Conservation (phyloP, 2,113 vertebrate species). For the Cricetomys ansorgei region DNA sequence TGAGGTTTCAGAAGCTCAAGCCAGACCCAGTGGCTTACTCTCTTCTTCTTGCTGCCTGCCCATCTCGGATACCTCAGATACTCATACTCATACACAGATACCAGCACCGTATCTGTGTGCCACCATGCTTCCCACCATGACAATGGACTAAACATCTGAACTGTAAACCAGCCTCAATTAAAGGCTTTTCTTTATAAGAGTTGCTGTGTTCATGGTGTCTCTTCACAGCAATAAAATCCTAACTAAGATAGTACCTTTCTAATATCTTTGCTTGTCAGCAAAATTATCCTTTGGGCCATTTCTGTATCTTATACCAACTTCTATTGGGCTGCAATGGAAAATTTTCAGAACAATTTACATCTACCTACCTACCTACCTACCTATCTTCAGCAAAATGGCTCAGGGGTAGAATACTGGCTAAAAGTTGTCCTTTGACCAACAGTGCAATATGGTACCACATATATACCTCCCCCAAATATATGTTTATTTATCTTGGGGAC, state of each 20-base stretch:
- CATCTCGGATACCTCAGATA: no score
- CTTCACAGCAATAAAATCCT: no score
- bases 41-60: no score
- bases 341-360: not conserved
- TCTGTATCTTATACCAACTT: not conserved
- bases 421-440: not conserved
- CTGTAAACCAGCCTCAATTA: no score
- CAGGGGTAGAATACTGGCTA: not conserved
- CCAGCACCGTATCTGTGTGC: no score
- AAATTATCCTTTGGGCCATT: not conserved
- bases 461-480: not conserved
- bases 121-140: no score
- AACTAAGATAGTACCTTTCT: not conserved
- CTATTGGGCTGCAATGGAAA: not conserved
- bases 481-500: not conserved
- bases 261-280: not conserved
- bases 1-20: no score
- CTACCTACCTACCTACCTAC: not conserved
- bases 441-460: not conserved
- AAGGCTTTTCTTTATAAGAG: no score
- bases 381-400: not conserved
- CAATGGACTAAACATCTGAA: no score
- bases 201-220: no score
- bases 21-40: no score
- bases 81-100: no score